A percentile compares a stretch with the other conserved stretches of the same genome.
phyloP scores from a whole-genome alignment of 2,113 vertebrate species.

The Pogona vitticeps region DNA sequence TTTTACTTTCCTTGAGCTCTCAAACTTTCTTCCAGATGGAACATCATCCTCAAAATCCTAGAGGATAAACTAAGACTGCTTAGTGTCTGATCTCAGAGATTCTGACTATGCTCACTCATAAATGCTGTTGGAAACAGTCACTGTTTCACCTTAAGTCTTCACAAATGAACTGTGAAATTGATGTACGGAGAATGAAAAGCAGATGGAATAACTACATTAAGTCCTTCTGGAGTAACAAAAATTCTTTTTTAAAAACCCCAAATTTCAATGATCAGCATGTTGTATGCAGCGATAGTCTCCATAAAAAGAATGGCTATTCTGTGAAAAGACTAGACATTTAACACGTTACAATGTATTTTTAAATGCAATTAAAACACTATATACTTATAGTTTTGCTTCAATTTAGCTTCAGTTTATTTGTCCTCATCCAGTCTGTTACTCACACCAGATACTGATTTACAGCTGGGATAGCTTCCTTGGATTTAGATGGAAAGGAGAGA shows the following conservation, averaged over 20 bases:
- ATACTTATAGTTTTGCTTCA: no score
- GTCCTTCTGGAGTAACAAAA: conserved; percentile 1
- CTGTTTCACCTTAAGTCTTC: neutral
- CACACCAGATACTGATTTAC: no score
- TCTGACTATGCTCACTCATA: neutral
- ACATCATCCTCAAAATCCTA: neutral
- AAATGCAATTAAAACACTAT: neutral
- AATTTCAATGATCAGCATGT: neutral
- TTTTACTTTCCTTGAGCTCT: neutral
- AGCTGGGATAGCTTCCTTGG: no score
- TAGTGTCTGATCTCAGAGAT: neutral
- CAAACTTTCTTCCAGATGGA: neutral
- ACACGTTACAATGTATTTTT: neutral
- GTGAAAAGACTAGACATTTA: conserved; percentile 1
- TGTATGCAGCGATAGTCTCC: neutral
- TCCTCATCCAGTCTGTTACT: no score
- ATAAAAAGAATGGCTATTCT: neutral
- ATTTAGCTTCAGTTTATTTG: no score
- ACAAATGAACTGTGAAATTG: conserved; percentile 29
- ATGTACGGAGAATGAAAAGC: neutral
- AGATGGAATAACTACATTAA: neutral
- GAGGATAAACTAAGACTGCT: neutral
- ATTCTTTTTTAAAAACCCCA: neutral
- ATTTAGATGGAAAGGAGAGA: no score
- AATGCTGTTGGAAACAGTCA: accelerated